Conservation (phyloP, 2,113 vertebrate species). For the Candoia aspera region DNA sequence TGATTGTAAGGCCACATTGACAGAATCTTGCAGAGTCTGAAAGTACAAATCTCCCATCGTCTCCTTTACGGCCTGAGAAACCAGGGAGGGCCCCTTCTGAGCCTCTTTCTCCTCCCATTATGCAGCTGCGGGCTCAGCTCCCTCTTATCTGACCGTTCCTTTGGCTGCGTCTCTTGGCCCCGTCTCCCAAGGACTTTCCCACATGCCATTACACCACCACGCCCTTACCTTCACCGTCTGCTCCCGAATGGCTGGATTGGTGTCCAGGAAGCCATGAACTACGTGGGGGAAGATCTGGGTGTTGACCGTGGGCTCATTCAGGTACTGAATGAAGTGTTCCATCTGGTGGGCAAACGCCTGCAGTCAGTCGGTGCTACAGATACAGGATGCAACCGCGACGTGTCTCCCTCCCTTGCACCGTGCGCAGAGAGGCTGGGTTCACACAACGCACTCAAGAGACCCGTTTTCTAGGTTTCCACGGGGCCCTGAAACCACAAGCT, state of each 20-base stretch:
- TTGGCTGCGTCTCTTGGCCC: not conserved
- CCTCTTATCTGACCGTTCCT: not conserved
- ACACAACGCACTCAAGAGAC: not conserved
- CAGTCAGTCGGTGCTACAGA: not conserved
- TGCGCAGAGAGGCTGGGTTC: not conserved
- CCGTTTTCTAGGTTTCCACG: not conserved
- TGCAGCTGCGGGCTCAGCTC: not conserved
- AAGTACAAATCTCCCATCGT: not conserved
- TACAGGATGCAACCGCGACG: not conserved
- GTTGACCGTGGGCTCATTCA: slow-evolving; percentile 90
- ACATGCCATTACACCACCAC: too few relatives aligned
- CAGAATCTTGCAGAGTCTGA: not conserved
- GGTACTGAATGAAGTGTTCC: slow-evolving; percentile 93
- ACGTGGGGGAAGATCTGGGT: slow-evolving; percentile 92
- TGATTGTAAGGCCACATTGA: not conserved
- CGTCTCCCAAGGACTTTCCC: not conserved
- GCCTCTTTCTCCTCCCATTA: not conserved
- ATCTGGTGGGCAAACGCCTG: slow-evolving; percentile 71
- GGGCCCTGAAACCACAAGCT: not conserved
- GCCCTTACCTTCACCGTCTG: slow-evolving; percentile 89
- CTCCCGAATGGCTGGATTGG: slow-evolving; percentile 92
- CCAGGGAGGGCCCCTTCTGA: too few relatives aligned
- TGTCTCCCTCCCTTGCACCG: not conserved
- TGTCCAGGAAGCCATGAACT: slow-evolving; percentile 90
- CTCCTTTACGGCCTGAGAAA: not conserved